Conservation (phyloP, 2,113 vertebrate species). For the Scomber colias region DNA sequence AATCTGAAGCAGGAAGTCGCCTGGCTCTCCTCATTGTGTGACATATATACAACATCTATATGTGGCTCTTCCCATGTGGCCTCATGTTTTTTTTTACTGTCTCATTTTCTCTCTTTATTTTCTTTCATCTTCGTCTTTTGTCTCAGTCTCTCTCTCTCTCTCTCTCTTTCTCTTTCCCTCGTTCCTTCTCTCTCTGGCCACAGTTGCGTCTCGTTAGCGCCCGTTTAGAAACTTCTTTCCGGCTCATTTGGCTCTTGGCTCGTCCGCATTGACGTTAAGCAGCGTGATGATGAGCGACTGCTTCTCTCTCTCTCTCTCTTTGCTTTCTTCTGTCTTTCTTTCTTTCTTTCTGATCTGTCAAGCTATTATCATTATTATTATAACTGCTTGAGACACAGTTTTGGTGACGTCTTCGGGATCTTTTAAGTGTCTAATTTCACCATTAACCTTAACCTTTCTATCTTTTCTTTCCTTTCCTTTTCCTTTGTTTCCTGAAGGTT, state of each 20-base stretch:
- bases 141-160: too few relatives aligned
- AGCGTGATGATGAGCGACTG: constrained; percentile 54
- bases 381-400: neutral
- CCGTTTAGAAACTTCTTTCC: constrained; percentile 59
- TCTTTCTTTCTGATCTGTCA: neutral
- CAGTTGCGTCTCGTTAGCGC: constrained; percentile 47
- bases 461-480: neutral
- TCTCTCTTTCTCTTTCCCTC: neutral
- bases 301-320: too few relatives aligned
- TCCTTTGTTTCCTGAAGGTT: constrained; percentile 16
- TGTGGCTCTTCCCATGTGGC: neutral
- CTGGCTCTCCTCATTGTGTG: too few relatives aligned
- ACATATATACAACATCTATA: constrained; percentile 3
- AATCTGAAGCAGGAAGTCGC: too few relatives aligned
- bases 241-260: constrained; percentile 61
- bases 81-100: neutral
- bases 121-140: neutral
- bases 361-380: neutral
- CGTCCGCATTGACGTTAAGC: constrained; percentile 46
- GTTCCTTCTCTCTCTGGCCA: constrained; percentile 20
- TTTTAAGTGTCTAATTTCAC: too few relatives aligned
- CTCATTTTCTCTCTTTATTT: neutral
- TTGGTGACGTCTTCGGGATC: too few relatives aligned
- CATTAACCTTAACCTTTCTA: too few relatives aligned
- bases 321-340: too few relatives aligned